Conservation (phyloP, 2,888 invertebrate genomes). For the Hemistola chrysoprasaria region DNA sequence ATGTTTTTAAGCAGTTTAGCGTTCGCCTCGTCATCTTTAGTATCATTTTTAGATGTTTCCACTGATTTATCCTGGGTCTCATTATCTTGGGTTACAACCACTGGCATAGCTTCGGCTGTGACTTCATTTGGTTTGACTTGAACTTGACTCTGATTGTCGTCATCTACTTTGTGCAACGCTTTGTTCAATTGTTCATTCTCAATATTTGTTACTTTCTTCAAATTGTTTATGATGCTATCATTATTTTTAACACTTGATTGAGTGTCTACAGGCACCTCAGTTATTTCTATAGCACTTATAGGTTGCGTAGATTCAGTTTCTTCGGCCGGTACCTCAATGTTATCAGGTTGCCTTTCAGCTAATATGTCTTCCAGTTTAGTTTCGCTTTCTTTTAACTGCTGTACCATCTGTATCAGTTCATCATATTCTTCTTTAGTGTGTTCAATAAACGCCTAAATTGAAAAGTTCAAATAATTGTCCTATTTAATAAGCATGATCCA, state of each 20-base stretch:
- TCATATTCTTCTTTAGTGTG: constrained; percentile 81
- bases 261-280: constrained; percentile 39
- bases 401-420: constrained; percentile 85
- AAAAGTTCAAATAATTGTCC: constrained; percentile 36
- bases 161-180: constrained; percentile 51
- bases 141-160: constrained; percentile 40
- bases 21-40: constrained; percentile 58
- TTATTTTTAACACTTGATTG: constrained; percentile 44
- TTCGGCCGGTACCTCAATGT: constrained; percentile 59
- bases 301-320: constrained; percentile 38
- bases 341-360: constrained; percentile 55
- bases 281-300: constrained; percentile 28
- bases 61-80: constrained; percentile 5
- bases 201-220: constrained; percentile 71
- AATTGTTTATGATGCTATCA: constrained; percentile 52
- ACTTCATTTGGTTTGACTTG: constrained; percentile 30
- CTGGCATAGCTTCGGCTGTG: constrained; percentile 19
- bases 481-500: constrained; percentile 8
- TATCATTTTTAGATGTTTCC: constrained; percentile 44
- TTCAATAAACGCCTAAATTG: constrained; percentile 76
- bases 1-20: constrained; percentile 67
- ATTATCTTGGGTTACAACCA: constrained; percentile 2
- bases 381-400: constrained; percentile 87
- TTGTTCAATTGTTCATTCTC: constrained; percentile 76
- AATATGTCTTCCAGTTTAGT: constrained; percentile 83